Evolutionary conservation across 1,140 invertebrate genomes (phyloP).

Genomic region (Atta texana): DNA sequence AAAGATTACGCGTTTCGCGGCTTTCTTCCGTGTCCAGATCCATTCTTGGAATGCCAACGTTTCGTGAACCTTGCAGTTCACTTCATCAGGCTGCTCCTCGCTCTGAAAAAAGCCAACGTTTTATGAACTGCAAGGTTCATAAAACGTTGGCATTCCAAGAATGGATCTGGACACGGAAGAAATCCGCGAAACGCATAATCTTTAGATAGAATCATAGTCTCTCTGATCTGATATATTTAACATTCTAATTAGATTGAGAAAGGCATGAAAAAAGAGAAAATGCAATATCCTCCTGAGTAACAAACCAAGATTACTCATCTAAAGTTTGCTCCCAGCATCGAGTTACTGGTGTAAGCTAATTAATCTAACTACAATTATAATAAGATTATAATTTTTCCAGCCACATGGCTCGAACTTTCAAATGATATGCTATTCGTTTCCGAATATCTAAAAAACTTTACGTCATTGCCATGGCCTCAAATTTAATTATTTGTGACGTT

Average conservation of each 20-base stretch:
- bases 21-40: too few relatives aligned
- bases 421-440: background rate
- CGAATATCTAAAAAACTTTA: background rate
- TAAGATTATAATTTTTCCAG: background rate
- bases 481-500: background rate
- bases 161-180: too few relatives aligned
- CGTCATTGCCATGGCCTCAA: background rate
- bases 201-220: background rate
- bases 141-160: too few relatives aligned
- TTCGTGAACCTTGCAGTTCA: too few relatives aligned
- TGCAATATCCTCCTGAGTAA: slow-evolving; percentile 43
- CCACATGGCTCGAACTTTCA: background rate
- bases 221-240: background rate
- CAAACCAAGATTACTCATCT: slow-evolving; percentile 23
- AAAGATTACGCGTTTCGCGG: too few relatives aligned
- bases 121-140: too few relatives aligned
- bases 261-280: slow-evolving; percentile 21
- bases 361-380: slow-evolving; percentile 39
- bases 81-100: too few relatives aligned
- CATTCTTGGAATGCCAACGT: too few relatives aligned
- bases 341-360: background rate
- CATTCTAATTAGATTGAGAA: background rate
- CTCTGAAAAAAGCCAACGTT: too few relatives aligned
- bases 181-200: too few relatives aligned
- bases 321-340: slow-evolving; percentile 7